Base-by-base conservation (phyloP, 2,113 vertebrate genomes). In the Aphyosemion australe region DNA sequence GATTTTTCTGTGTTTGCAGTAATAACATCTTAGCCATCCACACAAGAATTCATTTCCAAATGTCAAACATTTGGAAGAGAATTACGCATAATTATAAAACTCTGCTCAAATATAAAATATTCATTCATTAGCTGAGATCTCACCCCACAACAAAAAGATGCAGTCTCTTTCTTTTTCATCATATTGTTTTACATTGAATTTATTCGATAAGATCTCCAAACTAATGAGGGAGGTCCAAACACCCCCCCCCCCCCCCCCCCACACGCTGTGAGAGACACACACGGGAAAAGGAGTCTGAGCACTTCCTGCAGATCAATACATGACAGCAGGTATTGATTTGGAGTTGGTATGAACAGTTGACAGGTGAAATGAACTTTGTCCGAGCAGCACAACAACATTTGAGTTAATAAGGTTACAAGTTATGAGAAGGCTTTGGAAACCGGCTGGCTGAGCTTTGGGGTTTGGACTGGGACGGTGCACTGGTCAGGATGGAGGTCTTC, bases 81-180 rank as follows among this genome's bases (percentile, higher is more conserved):
- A 69, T 68, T 65, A 61, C 16, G 32, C 54, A 57, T 46, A 51
- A 68, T 65, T 49, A 48, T 31, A 12, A 57, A 14, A 26, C 64
- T 39, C 37, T 19, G 66, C 43, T 69, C 8, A 68, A 54, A 56
- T 11, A 61, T 46, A 31, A 82, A 74, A 68, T 5, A 56, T 65
- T 76, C 57, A 65, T 55, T n/a, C 16, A 47, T 68, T 16, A 31
- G 52, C 4, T 10, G 43, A 65, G 46, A 63, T 41, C 31, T 60
- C 0, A 2, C 51, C 37, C 37, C 18, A 41, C 34, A n/a, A 74
- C 32, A 18, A 65, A 43, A 68, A 60, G 1, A 58, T 5, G 51
- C 45, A 4, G 9, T 46, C 42, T 42, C 12, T 52, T 73, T 65
- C 1, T 26, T 42, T 16, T 43, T 66, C 51, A 34, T 37, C 76